phyloP scores from a whole-genome alignment of 2,797 vertebrate species.

The Scarus forsteni region DNA sequence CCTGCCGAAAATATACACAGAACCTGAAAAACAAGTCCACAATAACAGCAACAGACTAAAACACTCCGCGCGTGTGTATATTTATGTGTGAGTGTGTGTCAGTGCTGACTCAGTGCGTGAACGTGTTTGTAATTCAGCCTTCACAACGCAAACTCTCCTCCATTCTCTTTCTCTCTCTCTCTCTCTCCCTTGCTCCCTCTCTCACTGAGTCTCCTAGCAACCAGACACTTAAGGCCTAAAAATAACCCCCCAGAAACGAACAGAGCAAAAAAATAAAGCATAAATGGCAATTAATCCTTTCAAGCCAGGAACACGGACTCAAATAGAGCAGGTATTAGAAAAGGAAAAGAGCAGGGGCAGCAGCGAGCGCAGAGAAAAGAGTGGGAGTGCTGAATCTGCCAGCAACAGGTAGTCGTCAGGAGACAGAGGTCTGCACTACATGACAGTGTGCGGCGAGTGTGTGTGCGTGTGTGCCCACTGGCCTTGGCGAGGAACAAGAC shows the following conservation, averaged over 20 bases:
- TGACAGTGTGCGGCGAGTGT: slow-evolving; percentile 15
- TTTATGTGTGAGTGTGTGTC: slow-evolving; percentile 73
- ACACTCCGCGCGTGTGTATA: slow-evolving; percentile 57
- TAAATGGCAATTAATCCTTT: slow-evolving; percentile 87
- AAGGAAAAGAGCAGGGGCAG: slow-evolving; percentile 47
- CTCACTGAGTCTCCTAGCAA: slow-evolving; percentile 87
- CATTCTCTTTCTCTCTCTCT: slow-evolving; percentile 69
- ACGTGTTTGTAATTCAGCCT: slow-evolving; percentile 87
- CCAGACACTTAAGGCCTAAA: slow-evolving; percentile 89
- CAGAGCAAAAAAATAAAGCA: slow-evolving; percentile 87
- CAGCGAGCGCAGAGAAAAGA: slow-evolving; percentile 37
- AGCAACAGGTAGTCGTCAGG: slow-evolving; percentile 86
- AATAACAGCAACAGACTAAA: slow-evolving; percentile 75
- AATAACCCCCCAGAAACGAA: slow-evolving; percentile 86
- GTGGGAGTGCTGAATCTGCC: slow-evolving; percentile 64
- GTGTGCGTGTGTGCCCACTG: slow-evolving; percentile 43
- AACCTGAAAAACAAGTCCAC: slow-evolving; percentile 84
- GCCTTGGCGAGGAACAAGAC: slow-evolving; percentile 52
- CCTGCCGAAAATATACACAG: slow-evolving; percentile 63
- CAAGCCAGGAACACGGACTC: slow-evolving; percentile 78
- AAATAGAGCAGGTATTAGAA: slow-evolving; percentile 80
- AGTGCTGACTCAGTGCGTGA: slow-evolving; percentile 85
- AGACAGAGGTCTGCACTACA: slow-evolving; percentile 70
- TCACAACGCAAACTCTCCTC: slow-evolving; percentile 84
- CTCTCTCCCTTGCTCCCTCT: slow-evolving; percentile 65